Evolutionary conservation across 2,113 vertebrate species (phyloP).

Genomic region (Mobula hypostoma): DNA sequence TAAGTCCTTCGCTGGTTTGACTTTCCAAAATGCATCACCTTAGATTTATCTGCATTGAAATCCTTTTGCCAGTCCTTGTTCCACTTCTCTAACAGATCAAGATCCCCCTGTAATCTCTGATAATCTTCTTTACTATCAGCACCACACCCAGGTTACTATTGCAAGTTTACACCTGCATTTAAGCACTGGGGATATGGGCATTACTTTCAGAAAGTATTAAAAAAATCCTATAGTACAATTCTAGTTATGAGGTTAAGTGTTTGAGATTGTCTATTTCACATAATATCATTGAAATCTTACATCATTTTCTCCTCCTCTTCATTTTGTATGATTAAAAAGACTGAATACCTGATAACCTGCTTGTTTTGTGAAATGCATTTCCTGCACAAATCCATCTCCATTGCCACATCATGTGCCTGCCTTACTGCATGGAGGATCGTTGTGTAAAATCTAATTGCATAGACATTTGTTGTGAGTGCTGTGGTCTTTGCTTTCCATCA

Average conservation of each 20-base stretch:
- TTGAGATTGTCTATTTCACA: neutral
- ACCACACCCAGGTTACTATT: neutral
- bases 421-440: neutral
- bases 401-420: too few relatives aligned
- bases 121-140: too few relatives aligned
- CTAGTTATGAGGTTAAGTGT: neutral
- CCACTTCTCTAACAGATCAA: too few relatives aligned
- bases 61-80: too few relatives aligned
- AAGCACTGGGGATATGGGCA: neutral
- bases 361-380: too few relatives aligned
- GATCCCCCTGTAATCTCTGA: too few relatives aligned
- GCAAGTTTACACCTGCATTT: neutral
- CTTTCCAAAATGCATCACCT: too few relatives aligned
- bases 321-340: neutral
- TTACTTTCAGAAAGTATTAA: neutral
- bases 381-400: too few relatives aligned
- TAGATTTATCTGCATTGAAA: too few relatives aligned
- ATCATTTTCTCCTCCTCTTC: neutral
- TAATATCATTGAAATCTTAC: neutral
- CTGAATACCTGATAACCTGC: too few relatives aligned
- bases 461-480: slow-evolving; percentile 4
- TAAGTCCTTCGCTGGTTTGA: too few relatives aligned
- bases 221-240: neutral
- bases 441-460: neutral
- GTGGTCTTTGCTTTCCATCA: slow-evolving; percentile 14